Conservation (phyloP, 2,113 vertebrate species). For the Anhinga anhinga region DNA sequence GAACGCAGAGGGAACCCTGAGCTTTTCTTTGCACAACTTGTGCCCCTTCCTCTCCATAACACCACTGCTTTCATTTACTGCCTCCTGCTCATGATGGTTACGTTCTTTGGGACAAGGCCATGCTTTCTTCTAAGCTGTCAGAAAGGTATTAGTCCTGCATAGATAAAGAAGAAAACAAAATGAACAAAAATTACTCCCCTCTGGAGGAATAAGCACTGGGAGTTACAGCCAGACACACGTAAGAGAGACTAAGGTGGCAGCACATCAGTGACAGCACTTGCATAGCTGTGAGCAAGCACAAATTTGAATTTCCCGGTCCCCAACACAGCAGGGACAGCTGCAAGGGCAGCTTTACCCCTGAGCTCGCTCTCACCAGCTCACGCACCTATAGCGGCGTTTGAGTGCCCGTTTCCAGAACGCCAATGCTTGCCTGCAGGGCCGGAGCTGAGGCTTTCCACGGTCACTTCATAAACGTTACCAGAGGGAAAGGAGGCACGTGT, state of each 20-base stretch:
- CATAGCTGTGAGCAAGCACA: neutral
- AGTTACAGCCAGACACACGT: neutral
- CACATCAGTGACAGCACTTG: neutral
- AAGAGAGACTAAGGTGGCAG: neutral
- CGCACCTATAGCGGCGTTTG: fast-evolving
- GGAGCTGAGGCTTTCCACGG: neutral
- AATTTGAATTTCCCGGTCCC: neutral
- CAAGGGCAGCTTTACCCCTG: neutral
- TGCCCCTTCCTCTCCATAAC: neutral
- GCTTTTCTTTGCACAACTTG: neutral
- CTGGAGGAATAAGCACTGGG: neutral
- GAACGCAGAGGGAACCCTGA: neutral
- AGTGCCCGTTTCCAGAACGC: fast-evolving
- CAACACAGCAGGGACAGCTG: neutral
- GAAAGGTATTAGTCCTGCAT: neutral
- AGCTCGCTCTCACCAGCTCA: too few relatives aligned
- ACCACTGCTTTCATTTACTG: neutral
- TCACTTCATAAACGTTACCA: neutral
- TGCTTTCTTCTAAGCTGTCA: neutral
- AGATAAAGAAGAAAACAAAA: neutral
- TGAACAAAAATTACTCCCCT: neutral
- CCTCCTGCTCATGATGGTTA: neutral
- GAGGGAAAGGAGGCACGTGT: neutral
- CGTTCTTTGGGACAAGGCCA: neutral
- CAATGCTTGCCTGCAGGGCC: too few relatives aligned